Percentiles rank a stretch among this genome's conserved stretches.
phyloP scores from a whole-genome alignment of 2,888 invertebrate genomes.

The Tinea pellionella region DNA sequence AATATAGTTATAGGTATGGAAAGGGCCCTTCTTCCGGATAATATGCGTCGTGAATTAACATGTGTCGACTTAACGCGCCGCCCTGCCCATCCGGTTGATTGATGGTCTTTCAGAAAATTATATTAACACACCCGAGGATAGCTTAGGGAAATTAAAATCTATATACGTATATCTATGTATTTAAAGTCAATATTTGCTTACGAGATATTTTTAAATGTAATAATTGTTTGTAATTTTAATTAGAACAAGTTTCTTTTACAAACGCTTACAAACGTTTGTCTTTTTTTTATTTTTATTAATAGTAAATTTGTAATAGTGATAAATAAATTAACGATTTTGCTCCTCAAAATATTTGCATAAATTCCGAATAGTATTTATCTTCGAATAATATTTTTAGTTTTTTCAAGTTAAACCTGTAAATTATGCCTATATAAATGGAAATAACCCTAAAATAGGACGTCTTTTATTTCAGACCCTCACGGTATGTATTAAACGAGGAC shows the following conservation, averaged over 20 bases:
- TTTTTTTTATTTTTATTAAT: too few species aligned
- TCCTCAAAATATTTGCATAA: too few species aligned
- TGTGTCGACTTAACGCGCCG: conserved; percentile 59
- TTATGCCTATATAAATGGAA: too few species aligned
- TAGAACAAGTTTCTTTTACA: too few species aligned
- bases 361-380: too few species aligned
- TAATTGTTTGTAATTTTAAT: neutral
- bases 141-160: neutral
- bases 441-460: neutral
- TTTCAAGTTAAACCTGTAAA: too few species aligned
- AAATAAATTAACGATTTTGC: too few species aligned
- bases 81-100: conserved; percentile 44
- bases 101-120: conserved; percentile 47
- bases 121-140: conserved; percentile 25
- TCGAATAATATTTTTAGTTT: too few species aligned
- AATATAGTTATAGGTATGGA: neutral
- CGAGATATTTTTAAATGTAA: neutral
- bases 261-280: too few species aligned
- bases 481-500: conserved; percentile 16
- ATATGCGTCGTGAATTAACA: conserved; percentile 59
- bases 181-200: neutral
- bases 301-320: too few species aligned
- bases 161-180: neutral
- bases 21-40: conserved; percentile 36
- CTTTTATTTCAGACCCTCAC: neutral